Evolutionary conservation across 2,797 vertebrate species (phyloP), one percentile per base, ranked within the genome.

Genomic region (Premnoplex brunnescens): DNA sequence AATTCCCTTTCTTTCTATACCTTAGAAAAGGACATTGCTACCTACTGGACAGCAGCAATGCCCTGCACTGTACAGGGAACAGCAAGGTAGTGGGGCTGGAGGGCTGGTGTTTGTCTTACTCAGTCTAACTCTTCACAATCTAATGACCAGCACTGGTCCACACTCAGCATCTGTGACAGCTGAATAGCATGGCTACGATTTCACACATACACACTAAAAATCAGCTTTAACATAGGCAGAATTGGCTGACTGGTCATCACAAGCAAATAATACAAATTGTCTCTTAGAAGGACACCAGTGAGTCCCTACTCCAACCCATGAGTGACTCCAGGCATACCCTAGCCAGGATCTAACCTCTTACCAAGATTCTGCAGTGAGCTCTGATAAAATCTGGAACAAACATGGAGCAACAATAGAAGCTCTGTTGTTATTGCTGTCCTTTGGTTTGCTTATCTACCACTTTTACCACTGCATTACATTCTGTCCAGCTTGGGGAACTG

Each of bases 21-120:
- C 52, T 59, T 37, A 55, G 7, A 43, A 58, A 76, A 59, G 6
- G 41, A 9, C 24, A 74, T 4, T 30, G 55, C 28, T 44, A 15
- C 14, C 0, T 0, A 55, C 3, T 0, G 2, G 56, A 66, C 4
- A 14, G 6, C 60, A 41, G 27, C 2, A 20, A 30, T 0, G 1
- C 23, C 68, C 22, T 4, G n/a, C 19, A 44, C 24, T 9, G 43
- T 1, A 12, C 37, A 34, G 27, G 18, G 14, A 75, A 41, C 32
- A 44, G 49, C 4, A 62, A 76, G 30, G 26, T 2, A 56, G 17
- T 0, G 0, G 6, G 30, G 26, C 8, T 55, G 18, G 28, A 9
- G 16, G 14, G 14, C 9, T 18, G 63, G 36, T 16, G 16, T 15
- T 52, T 28, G 18, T 11, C 62, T 43, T 5, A 51, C 21, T 51